Evolutionary conservation across 2,888 invertebrate species (phyloP).

Genomic region (Conomelus anceps): DNA sequence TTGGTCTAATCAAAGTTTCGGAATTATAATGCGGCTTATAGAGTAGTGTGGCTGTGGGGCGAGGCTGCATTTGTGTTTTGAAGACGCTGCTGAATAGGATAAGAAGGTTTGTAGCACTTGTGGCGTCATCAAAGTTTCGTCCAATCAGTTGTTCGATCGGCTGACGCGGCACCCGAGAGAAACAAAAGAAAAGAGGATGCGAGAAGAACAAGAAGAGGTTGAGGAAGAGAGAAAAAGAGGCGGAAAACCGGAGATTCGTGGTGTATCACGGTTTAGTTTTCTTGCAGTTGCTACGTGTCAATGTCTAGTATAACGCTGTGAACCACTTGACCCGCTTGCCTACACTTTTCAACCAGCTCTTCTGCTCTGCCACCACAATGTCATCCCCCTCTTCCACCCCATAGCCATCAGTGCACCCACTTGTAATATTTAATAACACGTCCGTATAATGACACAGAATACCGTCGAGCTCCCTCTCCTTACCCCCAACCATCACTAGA

Average conservation of each 20-base stretch:
- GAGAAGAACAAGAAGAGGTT: background rate
- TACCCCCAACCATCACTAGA: background rate
- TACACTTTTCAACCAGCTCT: too few species aligned
- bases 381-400: background rate
- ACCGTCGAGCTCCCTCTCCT: background rate
- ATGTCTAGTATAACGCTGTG: background rate
- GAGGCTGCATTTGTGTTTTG: too few species aligned
- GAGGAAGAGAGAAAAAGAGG: background rate
- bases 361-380: background rate
- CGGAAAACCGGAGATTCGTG: background rate
- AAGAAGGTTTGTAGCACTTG: background rate
- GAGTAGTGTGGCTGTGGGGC: too few species aligned
- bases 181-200: background rate
- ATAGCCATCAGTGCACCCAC: background rate
- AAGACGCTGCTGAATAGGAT: background rate
- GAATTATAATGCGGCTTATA: too few species aligned
- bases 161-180: background rate
- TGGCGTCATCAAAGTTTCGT: background rate
- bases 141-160: background rate
- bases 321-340: background rate
- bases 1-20: too few species aligned
- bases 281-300: background rate
- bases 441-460: background rate
- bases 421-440: background rate
- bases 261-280: background rate